Conservation (phyloP, 2,797 vertebrate genomes). For the Coregonus suidteri region DNA sequence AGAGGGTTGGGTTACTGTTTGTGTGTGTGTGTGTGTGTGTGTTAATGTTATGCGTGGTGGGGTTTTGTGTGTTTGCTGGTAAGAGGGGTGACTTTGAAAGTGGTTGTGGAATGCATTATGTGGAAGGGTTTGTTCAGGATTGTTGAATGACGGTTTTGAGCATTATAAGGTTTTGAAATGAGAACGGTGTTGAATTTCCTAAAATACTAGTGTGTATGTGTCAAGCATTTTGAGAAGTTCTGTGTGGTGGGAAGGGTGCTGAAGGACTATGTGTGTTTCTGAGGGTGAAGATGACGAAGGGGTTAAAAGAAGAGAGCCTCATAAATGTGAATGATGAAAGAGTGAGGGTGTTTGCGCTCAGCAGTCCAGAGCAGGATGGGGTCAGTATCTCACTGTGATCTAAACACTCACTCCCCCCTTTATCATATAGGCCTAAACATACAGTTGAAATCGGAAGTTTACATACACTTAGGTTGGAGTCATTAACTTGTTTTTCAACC, state of each 20-base stretch:
- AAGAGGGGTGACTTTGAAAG: background rate
- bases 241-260: too few species aligned
- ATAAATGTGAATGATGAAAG: too few species aligned
- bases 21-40: constrained; percentile 2
- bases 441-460: too few species aligned
- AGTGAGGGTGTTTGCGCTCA: background rate
- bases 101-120: background rate
- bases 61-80: background rate
- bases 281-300: background rate
- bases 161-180: background rate
- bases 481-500: too few species aligned
- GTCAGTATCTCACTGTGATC: background rate
- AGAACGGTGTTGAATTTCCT: background rate
- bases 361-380: background rate
- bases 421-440: too few species aligned
- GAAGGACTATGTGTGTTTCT: background rate
- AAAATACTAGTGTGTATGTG: background rate
- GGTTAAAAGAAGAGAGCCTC: too few species aligned
- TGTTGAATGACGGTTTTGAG: background rate
- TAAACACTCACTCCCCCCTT: too few species aligned
- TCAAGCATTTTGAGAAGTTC: background rate
- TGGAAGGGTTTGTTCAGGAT: background rate
- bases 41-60: background rate
- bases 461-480: too few species aligned
- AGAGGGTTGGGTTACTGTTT: too few species aligned